These are phyloP conservation scores for Blastobasis adustella DNA, from an alignment of 2,888 invertebrate species.

Conservation along the genomic window DNA sequence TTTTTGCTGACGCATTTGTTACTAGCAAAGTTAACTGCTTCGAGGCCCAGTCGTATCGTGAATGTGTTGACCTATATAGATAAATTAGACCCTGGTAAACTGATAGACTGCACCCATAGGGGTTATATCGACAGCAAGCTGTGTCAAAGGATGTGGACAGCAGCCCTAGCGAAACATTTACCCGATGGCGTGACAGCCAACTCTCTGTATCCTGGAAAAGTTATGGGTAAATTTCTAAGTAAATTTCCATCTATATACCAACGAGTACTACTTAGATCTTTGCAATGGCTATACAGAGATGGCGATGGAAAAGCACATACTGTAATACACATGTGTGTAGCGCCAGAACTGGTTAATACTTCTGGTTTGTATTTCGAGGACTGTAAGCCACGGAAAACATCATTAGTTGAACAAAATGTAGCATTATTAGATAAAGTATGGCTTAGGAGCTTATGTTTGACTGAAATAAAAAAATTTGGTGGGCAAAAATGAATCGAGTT, in stretches of 20 bases:
- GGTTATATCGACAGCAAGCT: constrained; percentile 68
- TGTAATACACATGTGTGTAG: constrained; percentile 80
- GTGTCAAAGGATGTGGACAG: constrained; percentile 51
- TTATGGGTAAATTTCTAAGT: constrained; percentile 85
- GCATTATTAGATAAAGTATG: constrained; percentile 84
- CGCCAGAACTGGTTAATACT: constrained; percentile 79
- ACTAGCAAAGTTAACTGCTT: constrained; percentile 53
- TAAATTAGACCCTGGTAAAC: constrained; percentile 22
- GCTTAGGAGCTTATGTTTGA: constrained; percentile 67
- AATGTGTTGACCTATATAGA: constrained; percentile 57
- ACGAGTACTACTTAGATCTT: constrained; percentile 67
- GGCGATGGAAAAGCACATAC: constrained; percentile 87
- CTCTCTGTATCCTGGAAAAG: constrained; percentile 88
- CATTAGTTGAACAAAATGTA: constrained; percentile 73
- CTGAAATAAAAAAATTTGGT: constrained; percentile 5
- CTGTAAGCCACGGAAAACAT: constrained; percentile 76
- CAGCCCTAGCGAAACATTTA: constrained; percentile 48
- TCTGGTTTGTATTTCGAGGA: constrained; percentile 87
- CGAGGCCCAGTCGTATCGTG: constrained; percentile 56
- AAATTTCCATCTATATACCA: constrained; percentile 57
- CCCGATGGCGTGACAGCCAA: constrained; percentile 81
- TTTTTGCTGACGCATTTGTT: constrained; percentile 83
- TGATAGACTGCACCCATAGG: constrained; percentile 28
- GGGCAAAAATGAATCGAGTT: not conserved
- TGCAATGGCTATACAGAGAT: constrained; percentile 79